A percentile compares a stretch with the other conserved stretches of the same genome.
These are phyloP conservation scores for Hylaeus anthracinus DNA, from an alignment of 1,140 invertebrate genomes.

Conservation along the genomic window DNA sequence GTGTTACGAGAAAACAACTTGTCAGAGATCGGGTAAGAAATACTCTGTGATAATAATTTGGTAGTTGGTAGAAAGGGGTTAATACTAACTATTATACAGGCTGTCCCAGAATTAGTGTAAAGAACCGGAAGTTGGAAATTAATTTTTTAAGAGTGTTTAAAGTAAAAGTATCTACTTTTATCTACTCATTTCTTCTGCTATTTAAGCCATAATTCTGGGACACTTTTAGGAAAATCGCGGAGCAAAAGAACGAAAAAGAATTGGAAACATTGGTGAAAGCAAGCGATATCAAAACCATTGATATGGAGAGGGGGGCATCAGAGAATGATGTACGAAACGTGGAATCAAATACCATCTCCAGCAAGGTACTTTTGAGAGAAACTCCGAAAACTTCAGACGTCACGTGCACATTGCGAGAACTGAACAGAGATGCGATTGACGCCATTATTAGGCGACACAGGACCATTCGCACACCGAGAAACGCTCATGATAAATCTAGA, in stretches of 20 bases:
- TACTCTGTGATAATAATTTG: background rate
- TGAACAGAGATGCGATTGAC: constrained; percentile 42
- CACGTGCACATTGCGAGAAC: constrained; percentile 29
- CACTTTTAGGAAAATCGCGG: background rate
- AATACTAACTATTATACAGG: too few species aligned
- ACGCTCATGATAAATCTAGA: background rate
- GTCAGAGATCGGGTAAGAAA: background rate
- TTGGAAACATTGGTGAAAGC: too few species aligned
- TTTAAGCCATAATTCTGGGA: background rate
- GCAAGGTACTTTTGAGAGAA: background rate
- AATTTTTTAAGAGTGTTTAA: too few species aligned
- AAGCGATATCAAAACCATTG: background rate
- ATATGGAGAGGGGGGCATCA: too few species aligned
- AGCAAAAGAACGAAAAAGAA: background rate
- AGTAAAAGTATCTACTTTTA: too few species aligned
- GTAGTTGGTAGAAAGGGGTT: too few species aligned
- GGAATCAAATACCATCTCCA: background rate
- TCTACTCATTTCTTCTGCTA: too few species aligned
- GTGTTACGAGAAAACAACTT: background rate
- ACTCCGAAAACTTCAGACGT: constrained; percentile 16
- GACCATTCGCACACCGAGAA: background rate
- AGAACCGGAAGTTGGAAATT: too few species aligned
- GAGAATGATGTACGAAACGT: background rate
- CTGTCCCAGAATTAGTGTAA: too few species aligned
- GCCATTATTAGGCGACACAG: constrained; percentile 11